A percentile compares a stretch with the other conserved stretches of the same genome.
Conservation (phyloP, 1,140 invertebrate genomes). For the Neotoxoptera formosana region DNA sequence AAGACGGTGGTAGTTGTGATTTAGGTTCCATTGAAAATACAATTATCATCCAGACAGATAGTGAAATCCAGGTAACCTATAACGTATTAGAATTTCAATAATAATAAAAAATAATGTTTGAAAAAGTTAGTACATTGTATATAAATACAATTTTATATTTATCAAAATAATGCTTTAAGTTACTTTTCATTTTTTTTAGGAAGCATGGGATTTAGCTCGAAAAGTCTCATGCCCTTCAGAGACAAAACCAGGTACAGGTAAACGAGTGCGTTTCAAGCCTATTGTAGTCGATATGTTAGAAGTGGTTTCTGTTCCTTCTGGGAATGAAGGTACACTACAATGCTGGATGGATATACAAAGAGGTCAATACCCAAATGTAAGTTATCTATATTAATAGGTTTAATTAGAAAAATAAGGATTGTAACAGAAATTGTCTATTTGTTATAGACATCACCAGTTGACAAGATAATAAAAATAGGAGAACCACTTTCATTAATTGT, state of each 20-base stretch:
- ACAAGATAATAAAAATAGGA: conserved; percentile 74
- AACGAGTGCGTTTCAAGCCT: conserved; percentile 73
- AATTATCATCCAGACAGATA: conserved; percentile 73
- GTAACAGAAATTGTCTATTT: not conserved
- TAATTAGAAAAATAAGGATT: not conserved
- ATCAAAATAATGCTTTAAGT: not conserved
- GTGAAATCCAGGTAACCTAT: conserved; percentile 67
- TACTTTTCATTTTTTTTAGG: conserved; percentile 62
- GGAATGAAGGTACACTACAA: conserved; percentile 69
- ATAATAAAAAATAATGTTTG: not conserved
- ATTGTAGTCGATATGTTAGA: conserved; percentile 77
- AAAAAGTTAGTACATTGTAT: not conserved
- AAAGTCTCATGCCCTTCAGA: conserved; percentile 70
- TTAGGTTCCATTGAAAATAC: conserved; percentile 71
- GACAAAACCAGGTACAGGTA: conserved; percentile 67
- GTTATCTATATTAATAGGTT: conserved; percentile 51
- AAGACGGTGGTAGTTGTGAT: conserved; percentile 64
- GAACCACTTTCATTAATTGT: conserved; percentile 75
- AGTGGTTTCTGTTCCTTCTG: conserved; percentile 72
- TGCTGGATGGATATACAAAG: conserved; percentile 82
- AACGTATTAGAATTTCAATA: not conserved
- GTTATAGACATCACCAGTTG: conserved; percentile 68
- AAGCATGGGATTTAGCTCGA: conserved; percentile 69
- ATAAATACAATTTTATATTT: not conserved
- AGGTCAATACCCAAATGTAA: conserved; percentile 74